Conservation (phyloP, 2,888 invertebrate species). For the Dolomedes plantarius region DNA sequence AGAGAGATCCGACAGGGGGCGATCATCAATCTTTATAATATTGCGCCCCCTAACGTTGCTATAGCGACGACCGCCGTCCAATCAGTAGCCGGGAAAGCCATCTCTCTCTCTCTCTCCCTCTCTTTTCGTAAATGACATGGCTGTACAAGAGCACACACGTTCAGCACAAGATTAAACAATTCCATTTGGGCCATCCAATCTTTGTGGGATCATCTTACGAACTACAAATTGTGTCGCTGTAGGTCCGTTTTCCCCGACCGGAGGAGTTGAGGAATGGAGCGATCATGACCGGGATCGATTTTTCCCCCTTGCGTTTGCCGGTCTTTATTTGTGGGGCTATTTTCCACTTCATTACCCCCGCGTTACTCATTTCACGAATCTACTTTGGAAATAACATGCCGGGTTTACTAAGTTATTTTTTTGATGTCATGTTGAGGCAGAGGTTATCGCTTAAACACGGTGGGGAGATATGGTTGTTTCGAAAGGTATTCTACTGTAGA, state of each 20-base stretch:
- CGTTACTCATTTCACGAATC: neutral
- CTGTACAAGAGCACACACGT: constrained; percentile 25
- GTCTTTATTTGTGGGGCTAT: neutral
- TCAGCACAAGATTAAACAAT: constrained; percentile 54
- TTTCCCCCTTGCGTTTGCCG: neutral
- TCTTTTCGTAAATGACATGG: constrained; percentile 44
- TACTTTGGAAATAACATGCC: neutral
- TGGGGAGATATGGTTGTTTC: no score
- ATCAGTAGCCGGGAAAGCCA: constrained; percentile 41
- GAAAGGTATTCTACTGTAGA: no score
- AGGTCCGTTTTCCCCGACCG: constrained; percentile 5
- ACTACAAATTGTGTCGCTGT: constrained; percentile 26
- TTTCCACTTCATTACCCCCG: neutral
- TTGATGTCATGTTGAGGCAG: no score
- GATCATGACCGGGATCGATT: neutral
- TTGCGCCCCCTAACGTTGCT: constrained; percentile 49
- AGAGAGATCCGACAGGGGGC: constrained; percentile 4
- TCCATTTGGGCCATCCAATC: constrained; percentile 49
- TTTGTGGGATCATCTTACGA: constrained; percentile 24
- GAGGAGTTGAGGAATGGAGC: neutral
- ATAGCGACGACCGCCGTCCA: constrained; percentile 45
- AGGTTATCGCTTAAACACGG: no score
- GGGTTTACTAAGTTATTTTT: no score
- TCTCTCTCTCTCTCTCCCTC: constrained; percentile 22
- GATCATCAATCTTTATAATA: constrained; percentile 70